A percentile compares a stretch with the other conserved stretches of the same genome.
Evolutionary conservation across 1,140 invertebrate species (phyloP).

Genomic region (Saccostrea glomerata): DNA sequence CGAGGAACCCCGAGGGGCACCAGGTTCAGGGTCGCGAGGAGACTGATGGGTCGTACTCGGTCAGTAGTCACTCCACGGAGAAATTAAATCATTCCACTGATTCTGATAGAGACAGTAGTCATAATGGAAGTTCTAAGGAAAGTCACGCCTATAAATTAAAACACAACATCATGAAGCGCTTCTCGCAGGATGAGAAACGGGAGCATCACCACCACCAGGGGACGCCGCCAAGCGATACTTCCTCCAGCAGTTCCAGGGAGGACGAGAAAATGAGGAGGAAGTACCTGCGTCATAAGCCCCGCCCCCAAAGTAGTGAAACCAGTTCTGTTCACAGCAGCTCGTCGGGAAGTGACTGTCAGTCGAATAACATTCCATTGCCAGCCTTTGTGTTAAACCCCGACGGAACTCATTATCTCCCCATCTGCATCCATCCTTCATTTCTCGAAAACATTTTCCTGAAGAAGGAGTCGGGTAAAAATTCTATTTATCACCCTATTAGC

Average conservation of each 20-base stretch:
- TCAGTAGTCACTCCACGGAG: slow-evolving; percentile 24
- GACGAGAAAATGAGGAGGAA: slow-evolving; percentile 59
- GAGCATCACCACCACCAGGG: slow-evolving; percentile 67
- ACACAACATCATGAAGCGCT: slow-evolving; percentile 94
- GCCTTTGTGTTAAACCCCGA: slow-evolving; percentile 90
- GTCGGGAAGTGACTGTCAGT: not conserved
- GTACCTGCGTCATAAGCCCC: slow-evolving; percentile 68
- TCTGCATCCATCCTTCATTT: slow-evolving; percentile 90
- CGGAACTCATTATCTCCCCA: slow-evolving; percentile 94
- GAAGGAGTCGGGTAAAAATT: slow-evolving; percentile 80
- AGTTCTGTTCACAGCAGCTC: slow-evolving; percentile 59
- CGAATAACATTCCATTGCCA: slow-evolving; percentile 78
- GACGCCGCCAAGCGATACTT: slow-evolving; percentile 58
- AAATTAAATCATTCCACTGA: slow-evolving; percentile 32
- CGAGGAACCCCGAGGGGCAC: not conserved
- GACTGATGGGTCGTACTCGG: not conserved
- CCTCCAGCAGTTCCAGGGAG: slow-evolving; percentile 64
- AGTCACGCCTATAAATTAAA: slow-evolving; percentile 92
- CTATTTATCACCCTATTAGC: slow-evolving; percentile 88
- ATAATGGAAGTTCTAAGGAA: slow-evolving; percentile 49
- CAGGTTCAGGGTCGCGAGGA: not conserved
- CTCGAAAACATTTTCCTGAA: slow-evolving; percentile 85
- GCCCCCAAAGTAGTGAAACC: slow-evolving; percentile 53
- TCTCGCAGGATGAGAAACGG: slow-evolving; percentile 79
- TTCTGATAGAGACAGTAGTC: slow-evolving; percentile 22